Evolutionary conservation across 2,113 vertebrate genomes (phyloP), one percentile per base, ranked within the genome.

Genomic region (Lates calcarifer): DNA sequence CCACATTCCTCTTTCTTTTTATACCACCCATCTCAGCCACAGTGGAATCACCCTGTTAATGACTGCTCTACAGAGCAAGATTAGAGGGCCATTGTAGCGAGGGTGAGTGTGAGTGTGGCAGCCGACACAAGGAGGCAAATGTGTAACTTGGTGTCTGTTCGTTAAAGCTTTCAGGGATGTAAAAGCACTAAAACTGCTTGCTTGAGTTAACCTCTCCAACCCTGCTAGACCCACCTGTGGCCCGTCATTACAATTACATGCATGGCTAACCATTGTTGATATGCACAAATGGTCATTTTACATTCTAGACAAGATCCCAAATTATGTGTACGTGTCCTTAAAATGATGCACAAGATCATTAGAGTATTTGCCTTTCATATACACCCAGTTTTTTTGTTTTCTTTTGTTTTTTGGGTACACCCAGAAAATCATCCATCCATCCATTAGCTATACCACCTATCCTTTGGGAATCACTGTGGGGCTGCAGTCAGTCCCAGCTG

Each of bases 21-120:
- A 83, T 90, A 89, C 89, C 79, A 84, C 80, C 92, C 88, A 83
- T 90, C 89, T 89, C 84, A 76, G 89, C 91, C 92, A 92, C 87
- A 82, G 87, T 91, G 94, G 93, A 92, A 92, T 88, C 77, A 15
- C 90, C 84, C 87, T 78, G 89, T 86, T 94, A 94, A 94, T 92
- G 93, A 94, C 90, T 90, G 84, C 86, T 91, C 89, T 78, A 87
- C 85, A 87, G 90, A 85, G 89, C 76, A 7, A 90, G 83, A 94
- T 94, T 91, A 93, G 70, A 87, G 89, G 78, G 81, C 71, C 83
- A 85, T 88, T 90, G 89, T 84, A 24, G 77, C 37, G 47, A 49
- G 68, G 68, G 15, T 41, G 64, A 63, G 78, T 62, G 72, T 60
- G 83, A 87, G 71, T 83, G 66, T 56, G 71, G 77, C 80, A 82